Evolutionary conservation across 2,113 vertebrate genomes (phyloP).

Genomic region (Antidorcas marsupialis): DNA sequence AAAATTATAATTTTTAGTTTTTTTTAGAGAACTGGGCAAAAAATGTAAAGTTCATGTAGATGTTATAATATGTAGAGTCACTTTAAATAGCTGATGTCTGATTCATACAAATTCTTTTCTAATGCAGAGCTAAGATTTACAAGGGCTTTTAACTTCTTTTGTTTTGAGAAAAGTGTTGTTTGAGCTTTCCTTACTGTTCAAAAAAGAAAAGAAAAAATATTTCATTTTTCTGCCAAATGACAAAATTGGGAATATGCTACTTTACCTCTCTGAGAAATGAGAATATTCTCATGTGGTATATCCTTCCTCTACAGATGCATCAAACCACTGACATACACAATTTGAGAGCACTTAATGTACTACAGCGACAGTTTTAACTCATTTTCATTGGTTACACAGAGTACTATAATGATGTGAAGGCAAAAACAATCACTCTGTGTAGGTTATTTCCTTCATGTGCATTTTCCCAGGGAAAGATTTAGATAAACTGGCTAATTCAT

Average conservation of each 20-base stretch:
- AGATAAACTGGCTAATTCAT: neutral
- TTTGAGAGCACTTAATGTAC: neutral
- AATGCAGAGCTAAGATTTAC: neutral
- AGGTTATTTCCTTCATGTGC: neutral
- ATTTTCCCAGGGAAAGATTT: neutral
- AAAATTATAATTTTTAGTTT: neutral
- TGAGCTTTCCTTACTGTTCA: neutral
- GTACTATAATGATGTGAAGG: neutral
- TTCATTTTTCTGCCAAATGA: constrained; percentile 22
- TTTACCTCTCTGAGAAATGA: constrained; percentile 1
- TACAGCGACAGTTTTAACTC: neutral
- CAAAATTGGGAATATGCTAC: neutral
- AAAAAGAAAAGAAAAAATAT: neutral
- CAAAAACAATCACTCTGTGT: neutral
- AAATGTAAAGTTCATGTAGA: neutral
- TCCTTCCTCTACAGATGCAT: constrained; percentile 10
- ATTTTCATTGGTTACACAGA: neutral
- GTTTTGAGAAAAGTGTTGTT: neutral
- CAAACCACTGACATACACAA: neutral
- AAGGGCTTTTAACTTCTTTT: neutral
- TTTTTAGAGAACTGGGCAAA: neutral
- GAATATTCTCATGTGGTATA: neutral
- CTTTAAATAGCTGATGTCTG: neutral
- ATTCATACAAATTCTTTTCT: neutral
- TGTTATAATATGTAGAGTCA: neutral